Conservation (phyloP, 1,140 invertebrate species). For the Drosophila cardini region DNA sequence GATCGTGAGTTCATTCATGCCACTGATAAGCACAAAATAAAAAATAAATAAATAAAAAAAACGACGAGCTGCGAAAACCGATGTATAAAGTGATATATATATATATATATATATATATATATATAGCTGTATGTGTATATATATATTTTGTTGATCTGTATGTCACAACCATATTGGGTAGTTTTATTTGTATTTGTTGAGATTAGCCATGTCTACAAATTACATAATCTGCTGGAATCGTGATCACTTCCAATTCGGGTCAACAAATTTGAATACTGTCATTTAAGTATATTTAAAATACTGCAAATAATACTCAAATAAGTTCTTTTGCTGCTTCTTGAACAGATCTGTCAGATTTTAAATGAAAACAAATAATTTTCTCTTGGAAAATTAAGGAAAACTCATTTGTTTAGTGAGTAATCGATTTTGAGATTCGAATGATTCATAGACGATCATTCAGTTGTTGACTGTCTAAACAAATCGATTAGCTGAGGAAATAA, state of each 20-base stretch:
- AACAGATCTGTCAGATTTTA: conserved; percentile 11
- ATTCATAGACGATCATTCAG: conserved; percentile 29
- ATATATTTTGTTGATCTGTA: conserved; percentile 32
- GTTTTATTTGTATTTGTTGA: conserved; percentile 14
- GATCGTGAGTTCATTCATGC: conserved; percentile 75
- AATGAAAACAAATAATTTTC: too few relatives aligned
- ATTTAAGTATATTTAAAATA: neutral
- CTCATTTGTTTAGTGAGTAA: conserved; percentile 32
- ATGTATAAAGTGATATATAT: conserved; percentile 1
- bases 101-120: conserved; percentile 19
- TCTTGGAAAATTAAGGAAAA: neutral
- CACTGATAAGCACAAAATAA: conserved; percentile 67
- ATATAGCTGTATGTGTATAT: conserved; percentile 19
- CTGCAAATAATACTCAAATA: neutral
- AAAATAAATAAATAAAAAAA: too few relatives aligned
- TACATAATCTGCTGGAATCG: conserved; percentile 4
- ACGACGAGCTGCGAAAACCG: neutral
- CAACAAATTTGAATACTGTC: neutral
- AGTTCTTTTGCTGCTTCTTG: neutral
- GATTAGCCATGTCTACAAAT: conserved; percentile 44
- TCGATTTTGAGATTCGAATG: conserved; percentile 21
- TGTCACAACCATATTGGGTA: conserved; percentile 45
- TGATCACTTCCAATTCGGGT: conserved; percentile 5
- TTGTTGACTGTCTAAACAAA: conserved; percentile 27
- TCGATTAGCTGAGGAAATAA: conserved; percentile 30